These are phyloP conservation scores for Cheilinus undulatus DNA, from an alignment of 2,113 vertebrate species.

Conservation along the genomic window DNA sequence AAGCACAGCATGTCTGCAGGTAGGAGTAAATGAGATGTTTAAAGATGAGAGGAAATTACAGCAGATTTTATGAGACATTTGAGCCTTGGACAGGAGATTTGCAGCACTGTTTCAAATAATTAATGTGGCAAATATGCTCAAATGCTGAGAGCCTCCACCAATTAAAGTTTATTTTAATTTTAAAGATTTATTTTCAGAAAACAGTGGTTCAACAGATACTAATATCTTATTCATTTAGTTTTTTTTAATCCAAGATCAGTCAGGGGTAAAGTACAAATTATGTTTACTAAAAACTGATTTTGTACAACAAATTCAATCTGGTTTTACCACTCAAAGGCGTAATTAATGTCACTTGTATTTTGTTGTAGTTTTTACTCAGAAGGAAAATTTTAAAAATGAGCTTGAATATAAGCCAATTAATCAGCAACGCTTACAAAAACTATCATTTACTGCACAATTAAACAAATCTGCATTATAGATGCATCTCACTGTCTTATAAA, in stretches of 20 bases:
- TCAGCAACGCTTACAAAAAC: too few species aligned
- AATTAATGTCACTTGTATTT: conserved; percentile 7
- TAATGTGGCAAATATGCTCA: conserved; percentile 27
- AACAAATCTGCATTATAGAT: too few species aligned
- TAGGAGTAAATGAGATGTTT: conserved; percentile 21
- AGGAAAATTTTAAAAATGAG: too few species aligned
- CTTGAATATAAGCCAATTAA: too few species aligned
- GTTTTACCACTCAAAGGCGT: not conserved
- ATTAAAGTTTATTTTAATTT: conserved; percentile 15
- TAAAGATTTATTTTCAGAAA: conserved; percentile 24
- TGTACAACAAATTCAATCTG: conserved; percentile 1
- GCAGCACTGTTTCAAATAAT: conserved; percentile 39
- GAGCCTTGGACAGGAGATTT: conserved; percentile 33
- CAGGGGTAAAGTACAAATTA: conserved; percentile 23
- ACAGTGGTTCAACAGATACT: conserved; percentile 8
- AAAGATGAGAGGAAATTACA: conserved; percentile 44
- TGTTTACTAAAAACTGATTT: conserved; percentile 4
- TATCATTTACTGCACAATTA: too few species aligned
- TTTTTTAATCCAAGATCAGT: conserved; percentile 20
- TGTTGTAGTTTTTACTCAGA: too few species aligned
- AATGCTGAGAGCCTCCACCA: conserved; percentile 4
- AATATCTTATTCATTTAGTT: not conserved
- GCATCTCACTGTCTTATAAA: too few species aligned
- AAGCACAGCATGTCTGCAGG: conserved; percentile 38
- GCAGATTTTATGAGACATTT: conserved; percentile 41